phyloP scores from a whole-genome alignment of 2,797 vertebrate species.

The Pseudopleuronectes americanus region DNA sequence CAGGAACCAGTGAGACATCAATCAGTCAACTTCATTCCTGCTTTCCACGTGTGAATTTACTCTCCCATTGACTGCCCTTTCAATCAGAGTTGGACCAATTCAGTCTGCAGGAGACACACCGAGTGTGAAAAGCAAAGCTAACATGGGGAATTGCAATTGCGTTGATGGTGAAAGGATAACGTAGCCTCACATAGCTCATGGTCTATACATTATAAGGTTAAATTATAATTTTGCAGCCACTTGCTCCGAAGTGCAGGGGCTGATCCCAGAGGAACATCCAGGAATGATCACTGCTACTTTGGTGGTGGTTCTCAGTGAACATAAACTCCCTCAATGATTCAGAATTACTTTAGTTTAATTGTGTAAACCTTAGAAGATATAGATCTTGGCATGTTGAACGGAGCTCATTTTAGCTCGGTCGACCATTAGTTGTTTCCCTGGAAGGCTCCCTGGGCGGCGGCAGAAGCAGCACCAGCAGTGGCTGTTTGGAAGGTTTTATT shows the following conservation, averaged over 20 bases:
- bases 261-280: not conserved
- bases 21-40: slow-evolving; percentile 64
- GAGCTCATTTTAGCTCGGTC: slow-evolving; percentile 20
- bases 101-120: slow-evolving; percentile 15
- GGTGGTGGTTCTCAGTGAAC: not conserved
- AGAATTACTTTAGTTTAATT: slow-evolving; percentile 8
- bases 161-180: slow-evolving; percentile 1
- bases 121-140: slow-evolving; percentile 32
- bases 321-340: slow-evolving; percentile 1
- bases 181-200: slow-evolving; percentile 47
- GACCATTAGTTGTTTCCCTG: slow-evolving; percentile 79
- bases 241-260: not conserved
- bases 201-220: slow-evolving; percentile 52
- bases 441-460: slow-evolving; percentile 88
- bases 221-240: slow-evolving; percentile 9
- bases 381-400: slow-evolving; percentile 45
- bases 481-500: slow-evolving; percentile 89
- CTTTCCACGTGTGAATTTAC: slow-evolving; percentile 31
- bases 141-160: slow-evolving; percentile 15
- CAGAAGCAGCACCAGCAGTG: slow-evolving; percentile 79
- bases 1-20: slow-evolving; percentile 40
- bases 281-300: not conserved
- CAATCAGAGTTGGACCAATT: not conserved
- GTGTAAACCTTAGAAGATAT: slow-evolving; percentile 42
- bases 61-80: slow-evolving; percentile 11